Conservation (phyloP, 2,888 invertebrate genomes). For the Clivina fossor region DNA sequence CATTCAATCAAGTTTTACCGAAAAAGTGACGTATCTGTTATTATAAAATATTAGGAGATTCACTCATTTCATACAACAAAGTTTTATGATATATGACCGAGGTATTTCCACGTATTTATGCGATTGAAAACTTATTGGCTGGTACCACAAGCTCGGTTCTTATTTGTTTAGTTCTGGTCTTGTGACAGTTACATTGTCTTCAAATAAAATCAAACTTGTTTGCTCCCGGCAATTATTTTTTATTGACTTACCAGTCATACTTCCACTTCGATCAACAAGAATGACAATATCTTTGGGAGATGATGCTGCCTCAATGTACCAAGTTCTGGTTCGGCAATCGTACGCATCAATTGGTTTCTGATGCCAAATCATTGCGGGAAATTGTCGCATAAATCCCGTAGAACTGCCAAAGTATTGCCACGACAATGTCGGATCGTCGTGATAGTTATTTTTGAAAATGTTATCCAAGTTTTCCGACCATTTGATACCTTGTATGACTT, state of each 20-base stretch:
- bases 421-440: conserved; percentile 81
- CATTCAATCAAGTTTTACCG: too few species aligned
- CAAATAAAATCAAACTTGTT: too few species aligned
- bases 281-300: conserved; percentile 91
- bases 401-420: conserved; percentile 99
- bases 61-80: too few species aligned
- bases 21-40: too few species aligned
- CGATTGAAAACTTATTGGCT: too few species aligned
- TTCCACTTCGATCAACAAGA: conserved; percentile 67
- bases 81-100: too few species aligned
- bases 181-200: too few species aligned
- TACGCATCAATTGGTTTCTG: conserved; percentile 86
- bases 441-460: conserved; percentile 84
- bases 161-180: too few species aligned
- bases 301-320: conserved; percentile 98
- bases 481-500: conserved; percentile 87
- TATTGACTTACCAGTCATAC: conserved; percentile 63
- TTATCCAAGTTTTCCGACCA: conserved; percentile 95
- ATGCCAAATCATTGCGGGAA: conserved; percentile 85
- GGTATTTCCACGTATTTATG: too few species aligned
- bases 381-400: conserved; percentile 95
- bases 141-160: too few species aligned
- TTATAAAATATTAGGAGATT: too few species aligned
- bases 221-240: neutral
- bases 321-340: conserved; percentile 90